Conservation (phyloP, 2,797 vertebrate genomes). For the Bradypodion ventrale region DNA sequence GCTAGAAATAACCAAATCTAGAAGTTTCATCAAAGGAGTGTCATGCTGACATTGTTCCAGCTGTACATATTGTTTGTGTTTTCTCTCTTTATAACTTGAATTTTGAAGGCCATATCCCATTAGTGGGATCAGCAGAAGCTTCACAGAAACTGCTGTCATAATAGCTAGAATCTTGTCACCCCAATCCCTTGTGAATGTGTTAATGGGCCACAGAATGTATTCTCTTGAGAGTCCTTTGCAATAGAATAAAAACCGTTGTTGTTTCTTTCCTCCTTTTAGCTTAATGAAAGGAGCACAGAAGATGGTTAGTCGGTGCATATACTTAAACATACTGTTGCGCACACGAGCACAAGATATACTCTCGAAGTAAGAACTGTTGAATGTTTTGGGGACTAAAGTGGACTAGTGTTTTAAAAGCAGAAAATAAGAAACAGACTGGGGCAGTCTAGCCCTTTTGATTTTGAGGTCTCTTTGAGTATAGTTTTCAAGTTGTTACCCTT, state of each 20-base stretch:
- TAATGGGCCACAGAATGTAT: background rate
- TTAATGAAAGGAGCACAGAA: conserved; percentile 95
- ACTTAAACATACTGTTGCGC: conserved; percentile 93
- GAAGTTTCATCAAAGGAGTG: background rate
- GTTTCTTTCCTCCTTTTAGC: conserved; percentile 63
- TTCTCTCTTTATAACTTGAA: too few species aligned
- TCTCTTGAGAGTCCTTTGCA: background rate
- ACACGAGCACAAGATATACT: conserved; percentile 89
- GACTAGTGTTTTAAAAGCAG: background rate
- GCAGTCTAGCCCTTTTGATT: background rate
- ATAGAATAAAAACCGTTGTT: background rate
- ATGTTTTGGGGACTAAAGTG: background rate
- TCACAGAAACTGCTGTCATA: background rate
- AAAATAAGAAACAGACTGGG: background rate
- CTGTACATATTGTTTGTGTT: background rate
- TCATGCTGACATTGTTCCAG: too few species aligned
- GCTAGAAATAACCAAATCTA: too few species aligned
- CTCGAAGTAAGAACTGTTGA: conserved; percentile 78
- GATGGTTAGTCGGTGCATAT: conserved; percentile 96
- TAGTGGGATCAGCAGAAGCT: background rate
- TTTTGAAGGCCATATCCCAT: background rate
- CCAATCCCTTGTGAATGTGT: background rate
- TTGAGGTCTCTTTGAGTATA: too few species aligned
- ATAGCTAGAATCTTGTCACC: background rate
- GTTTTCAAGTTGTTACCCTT: background rate